Conservation (phyloP, 2,888 invertebrate species). For the Synergus gifuensis region DNA sequence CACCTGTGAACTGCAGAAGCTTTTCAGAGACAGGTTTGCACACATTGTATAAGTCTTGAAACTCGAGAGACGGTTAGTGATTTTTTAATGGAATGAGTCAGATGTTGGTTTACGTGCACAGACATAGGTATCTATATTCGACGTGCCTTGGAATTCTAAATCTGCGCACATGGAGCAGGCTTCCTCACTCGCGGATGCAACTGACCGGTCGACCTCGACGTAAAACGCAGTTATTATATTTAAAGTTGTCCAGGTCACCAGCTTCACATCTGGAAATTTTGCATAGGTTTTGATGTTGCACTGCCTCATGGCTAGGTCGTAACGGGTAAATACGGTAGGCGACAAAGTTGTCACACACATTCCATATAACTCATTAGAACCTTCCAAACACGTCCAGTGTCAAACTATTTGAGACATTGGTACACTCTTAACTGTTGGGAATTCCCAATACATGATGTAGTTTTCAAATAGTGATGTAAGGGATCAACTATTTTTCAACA, state of each 20-base stretch:
- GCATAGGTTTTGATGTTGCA: too few species aligned
- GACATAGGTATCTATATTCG: conserved; percentile 35
- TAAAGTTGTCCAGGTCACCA: neutral
- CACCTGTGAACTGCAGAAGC: neutral
- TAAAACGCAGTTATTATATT: conserved; percentile 12
- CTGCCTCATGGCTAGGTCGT: too few species aligned
- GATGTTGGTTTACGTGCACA: conserved; percentile 29
- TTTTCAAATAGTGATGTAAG: too few species aligned
- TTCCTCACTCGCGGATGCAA: conserved; percentile 50
- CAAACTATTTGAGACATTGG: too few species aligned
- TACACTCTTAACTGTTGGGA: too few species aligned
- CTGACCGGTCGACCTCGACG: conserved; percentile 48
- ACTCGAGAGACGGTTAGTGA: neutral
- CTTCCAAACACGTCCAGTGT: too few species aligned
- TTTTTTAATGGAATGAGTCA: conserved; percentile 22
- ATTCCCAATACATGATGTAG: too few species aligned
- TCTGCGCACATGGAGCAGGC: conserved; percentile 30
- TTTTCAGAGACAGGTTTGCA: neutral
- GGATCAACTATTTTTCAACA: too few species aligned
- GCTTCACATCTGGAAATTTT: neutral
- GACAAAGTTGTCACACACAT: too few species aligned
- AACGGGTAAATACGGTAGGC: too few species aligned
- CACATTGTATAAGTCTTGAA: neutral
- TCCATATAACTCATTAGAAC: too few species aligned
- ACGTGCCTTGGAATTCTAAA: conserved; percentile 36